phyloP scores from a whole-genome alignment of 2,797 vertebrate species.

The Babyrousa celebensis region DNA sequence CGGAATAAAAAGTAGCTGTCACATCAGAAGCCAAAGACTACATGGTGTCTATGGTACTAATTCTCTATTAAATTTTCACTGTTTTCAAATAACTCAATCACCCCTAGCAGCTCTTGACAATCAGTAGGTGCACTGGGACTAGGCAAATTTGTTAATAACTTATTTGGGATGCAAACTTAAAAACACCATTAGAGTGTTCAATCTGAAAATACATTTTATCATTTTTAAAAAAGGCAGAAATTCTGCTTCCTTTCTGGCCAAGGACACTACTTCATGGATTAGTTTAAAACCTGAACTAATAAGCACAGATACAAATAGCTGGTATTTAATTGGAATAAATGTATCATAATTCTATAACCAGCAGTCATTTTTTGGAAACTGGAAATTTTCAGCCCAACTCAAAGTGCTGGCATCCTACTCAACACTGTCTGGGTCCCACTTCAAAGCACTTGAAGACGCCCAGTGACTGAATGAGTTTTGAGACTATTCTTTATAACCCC shows the following conservation, averaged over 20 bases:
- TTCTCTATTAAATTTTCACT: constrained; percentile 72
- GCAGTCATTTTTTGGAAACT: constrained; percentile 4
- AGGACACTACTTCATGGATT: neutral
- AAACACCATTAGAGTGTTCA: neutral
- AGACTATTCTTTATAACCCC: constrained; percentile 16
- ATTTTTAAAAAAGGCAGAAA: neutral
- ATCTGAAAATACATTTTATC: constrained; percentile 66
- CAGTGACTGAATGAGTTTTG: neutral
- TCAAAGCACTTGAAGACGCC: neutral
- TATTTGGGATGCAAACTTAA: constrained; percentile 77
- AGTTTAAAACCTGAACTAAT: constrained; percentile 80
- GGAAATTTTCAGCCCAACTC: neutral
- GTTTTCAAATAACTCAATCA: constrained; percentile 87
- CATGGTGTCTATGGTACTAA: constrained; percentile 79
- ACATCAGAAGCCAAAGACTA: constrained; percentile 83
- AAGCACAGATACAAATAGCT: constrained; percentile 49
- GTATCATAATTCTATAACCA: neutral
- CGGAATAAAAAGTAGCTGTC: constrained; percentile 84
- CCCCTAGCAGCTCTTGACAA: constrained; percentile 66
- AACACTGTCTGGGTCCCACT: neutral
- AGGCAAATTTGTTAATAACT: constrained; percentile 74
- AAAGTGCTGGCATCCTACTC: neutral
- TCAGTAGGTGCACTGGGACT: constrained; percentile 61
- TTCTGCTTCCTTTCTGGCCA: constrained; percentile 52
- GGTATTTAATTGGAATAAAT: neutral